phyloP scores from a whole-genome alignment of 2,113 vertebrate genomes.

The Gobiocypris rarus region DNA sequence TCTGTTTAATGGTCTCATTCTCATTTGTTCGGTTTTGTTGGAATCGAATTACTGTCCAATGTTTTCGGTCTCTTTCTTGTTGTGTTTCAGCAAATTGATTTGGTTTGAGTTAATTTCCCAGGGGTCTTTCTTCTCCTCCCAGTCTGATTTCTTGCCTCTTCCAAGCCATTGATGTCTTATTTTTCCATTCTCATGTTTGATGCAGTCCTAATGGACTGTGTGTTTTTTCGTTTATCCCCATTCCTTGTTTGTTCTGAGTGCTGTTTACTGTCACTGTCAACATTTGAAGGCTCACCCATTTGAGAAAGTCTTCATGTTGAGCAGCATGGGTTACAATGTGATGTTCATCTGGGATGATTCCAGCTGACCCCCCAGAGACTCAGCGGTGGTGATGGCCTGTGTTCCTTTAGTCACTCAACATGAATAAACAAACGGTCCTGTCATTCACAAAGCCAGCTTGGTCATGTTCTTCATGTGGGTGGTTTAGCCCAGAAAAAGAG shows the following conservation, averaged over 20 bases:
- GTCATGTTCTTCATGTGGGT: slow-evolving; percentile 45
- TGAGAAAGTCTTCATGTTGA: slow-evolving; percentile 20
- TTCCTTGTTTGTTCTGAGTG: background rate
- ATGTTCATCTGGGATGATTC: slow-evolving; percentile 33
- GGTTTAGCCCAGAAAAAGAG: slow-evolving; percentile 26
- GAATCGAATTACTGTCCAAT: background rate
- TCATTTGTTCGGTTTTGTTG: background rate
- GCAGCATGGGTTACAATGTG: background rate
- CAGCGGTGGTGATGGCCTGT: background rate
- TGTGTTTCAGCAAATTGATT: slow-evolving; percentile 14
- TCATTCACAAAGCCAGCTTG: slow-evolving; percentile 22
- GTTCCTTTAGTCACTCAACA: slow-evolving; percentile 1
- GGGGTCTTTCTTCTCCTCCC: background rate
- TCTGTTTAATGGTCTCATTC: background rate
- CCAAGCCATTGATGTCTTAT: background rate
- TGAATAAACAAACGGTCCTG: slow-evolving; percentile 41
- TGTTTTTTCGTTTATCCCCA: background rate
- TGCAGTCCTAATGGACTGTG: slow-evolving; percentile 12
- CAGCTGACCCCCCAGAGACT: background rate
- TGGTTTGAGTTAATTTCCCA: background rate
- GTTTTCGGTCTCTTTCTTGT: background rate
- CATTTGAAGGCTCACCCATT: slow-evolving; percentile 32
- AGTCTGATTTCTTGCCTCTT: background rate
- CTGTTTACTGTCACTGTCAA: slow-evolving; percentile 24
- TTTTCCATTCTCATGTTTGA: slow-evolving; percentile 9